Base-by-base conservation (phyloP, 2,113 vertebrate species). In the Hipposideros armiger region DNA sequence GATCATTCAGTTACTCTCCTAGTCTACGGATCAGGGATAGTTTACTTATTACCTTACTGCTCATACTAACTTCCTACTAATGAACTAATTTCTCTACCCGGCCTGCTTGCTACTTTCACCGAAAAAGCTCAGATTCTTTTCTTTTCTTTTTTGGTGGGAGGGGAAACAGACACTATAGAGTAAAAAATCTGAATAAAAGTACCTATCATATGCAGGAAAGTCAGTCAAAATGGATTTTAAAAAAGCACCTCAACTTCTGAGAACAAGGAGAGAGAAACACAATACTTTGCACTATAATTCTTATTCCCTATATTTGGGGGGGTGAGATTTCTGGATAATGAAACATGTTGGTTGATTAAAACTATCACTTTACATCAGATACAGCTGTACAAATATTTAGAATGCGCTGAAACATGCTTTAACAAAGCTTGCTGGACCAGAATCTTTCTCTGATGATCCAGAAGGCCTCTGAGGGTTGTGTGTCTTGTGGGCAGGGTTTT, bases 151-250 rank as follows among this genome's bases (percentile, higher is more conserved):
- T 15, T 19, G 15, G 5, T 13, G 26, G 7, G 6, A 47, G 4
- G 40, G 32, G 32, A 60, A 72, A 78, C 11, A 73, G 78, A 69
- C 32, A 76, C 58, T 22, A 30, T 42, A 45, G 64, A 90, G 47
- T 82, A 7, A 82, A 89, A 89, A 97, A 89, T 82, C 89, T 58
- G 26, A 95, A 92, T 76, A 87, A 81, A 81, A 87, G 40, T 40
- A 58, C 2, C 32, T 76, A 70, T 92, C 60, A 92, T 64, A 82
- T 70, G 76, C 66, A 90, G 22, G 30, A 64, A 92, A 82, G 64
- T 87, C 42, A 52, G 14, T 83, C 81, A 82, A 92, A 69, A 45
- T 52, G 62, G 50, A 90, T 87, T 95, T 97, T 36, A 36, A 9
- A 69, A 86, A 92, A 93, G 10, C 36, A 89, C 32, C n/a, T 72